Evolutionary conservation across 1,140 invertebrate species (phyloP), one percentile per base, ranked within the genome.

Genomic region (Varroa destructor): DNA sequence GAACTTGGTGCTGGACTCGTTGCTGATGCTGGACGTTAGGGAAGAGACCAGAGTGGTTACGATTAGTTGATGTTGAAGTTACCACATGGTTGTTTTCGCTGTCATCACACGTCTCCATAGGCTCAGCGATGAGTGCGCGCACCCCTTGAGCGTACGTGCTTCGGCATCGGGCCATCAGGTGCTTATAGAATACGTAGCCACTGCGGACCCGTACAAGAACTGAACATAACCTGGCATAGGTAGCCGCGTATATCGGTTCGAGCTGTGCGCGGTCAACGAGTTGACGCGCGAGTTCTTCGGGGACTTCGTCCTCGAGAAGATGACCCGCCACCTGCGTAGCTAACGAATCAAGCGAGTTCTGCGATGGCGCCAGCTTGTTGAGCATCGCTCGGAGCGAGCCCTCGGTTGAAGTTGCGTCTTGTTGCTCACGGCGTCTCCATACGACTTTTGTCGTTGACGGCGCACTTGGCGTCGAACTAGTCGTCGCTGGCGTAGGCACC

Each of bases 151-250:
- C 40, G 37, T 36, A 67, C 37, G 61, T 67, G 10, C 12, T 1
- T 67, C 61, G 61, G 46, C 61, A 67, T 67, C 61, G 40, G 40
- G 37, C 12, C 61, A 67, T 67, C 40, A 67, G 61, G 61, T 67
- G 61, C 61, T 67, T 67, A 37, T 67, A 67, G 61, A 67, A 67
- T 3, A 67, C 36, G 61, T 43, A 67, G 46, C 61, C 61, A 46
- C 61, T 67, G 12, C 61, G 61, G 37, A 40, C 61, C 14, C 61
- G 40, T 12, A 67, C 61, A 2, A 67, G 61, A 25, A 43, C 37
- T 14, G 61, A 67, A 37, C 61, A 67, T 37, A 67, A 37, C 37
- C 46, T 14, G 12, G 61, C 61, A 37, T 67, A 67, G 40, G 61
- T 67, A 3, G 61, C 12, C 1, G 61, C 61, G 61, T 43, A 67